Percentiles rank a stretch among this genome's conserved stretches.
phyloP scores from a whole-genome alignment of 2,888 invertebrate genomes.

The Nipponacmea schrenckii region DNA sequence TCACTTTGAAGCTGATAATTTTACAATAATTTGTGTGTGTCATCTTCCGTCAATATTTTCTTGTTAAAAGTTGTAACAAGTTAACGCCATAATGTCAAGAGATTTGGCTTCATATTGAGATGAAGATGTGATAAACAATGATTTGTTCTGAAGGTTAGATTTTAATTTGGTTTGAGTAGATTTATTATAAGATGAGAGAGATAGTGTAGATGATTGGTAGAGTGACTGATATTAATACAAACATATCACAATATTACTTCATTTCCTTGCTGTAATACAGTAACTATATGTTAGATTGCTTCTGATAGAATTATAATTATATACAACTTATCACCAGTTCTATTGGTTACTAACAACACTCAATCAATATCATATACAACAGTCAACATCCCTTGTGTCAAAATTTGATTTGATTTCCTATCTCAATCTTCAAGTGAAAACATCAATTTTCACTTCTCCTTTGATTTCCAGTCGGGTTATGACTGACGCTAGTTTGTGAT shows the following conservation, averaged over 20 bases:
- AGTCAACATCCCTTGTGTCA: constrained; percentile 10
- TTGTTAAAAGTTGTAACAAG: no score
- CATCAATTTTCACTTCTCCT: constrained; percentile 6
- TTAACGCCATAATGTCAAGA: background rate
- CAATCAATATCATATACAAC: no score
- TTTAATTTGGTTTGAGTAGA: constrained; percentile 21
- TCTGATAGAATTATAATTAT: constrained; percentile 22
- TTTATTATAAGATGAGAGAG: constrained; percentile 17
- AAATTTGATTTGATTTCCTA: background rate
- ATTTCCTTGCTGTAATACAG: background rate
- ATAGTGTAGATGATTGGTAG: background rate
- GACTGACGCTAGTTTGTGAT: background rate
- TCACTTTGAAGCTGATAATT: no score
- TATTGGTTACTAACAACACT: no score
- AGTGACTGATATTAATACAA: background rate
- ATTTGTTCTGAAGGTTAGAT: constrained; percentile 11
- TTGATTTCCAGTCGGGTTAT: background rate
- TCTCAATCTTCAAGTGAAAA: background rate
- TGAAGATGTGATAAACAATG: constrained; percentile 14
- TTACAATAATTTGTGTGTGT: no score
- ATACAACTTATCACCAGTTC: constrained; percentile 15
- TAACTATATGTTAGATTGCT: no score
- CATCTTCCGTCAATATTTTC: no score
- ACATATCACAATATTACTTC: constrained; percentile 9
- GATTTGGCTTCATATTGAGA: constrained; percentile 14